phyloP scores from a whole-genome alignment of 2,888 invertebrate genomes.

The Lymantria monacha region DNA sequence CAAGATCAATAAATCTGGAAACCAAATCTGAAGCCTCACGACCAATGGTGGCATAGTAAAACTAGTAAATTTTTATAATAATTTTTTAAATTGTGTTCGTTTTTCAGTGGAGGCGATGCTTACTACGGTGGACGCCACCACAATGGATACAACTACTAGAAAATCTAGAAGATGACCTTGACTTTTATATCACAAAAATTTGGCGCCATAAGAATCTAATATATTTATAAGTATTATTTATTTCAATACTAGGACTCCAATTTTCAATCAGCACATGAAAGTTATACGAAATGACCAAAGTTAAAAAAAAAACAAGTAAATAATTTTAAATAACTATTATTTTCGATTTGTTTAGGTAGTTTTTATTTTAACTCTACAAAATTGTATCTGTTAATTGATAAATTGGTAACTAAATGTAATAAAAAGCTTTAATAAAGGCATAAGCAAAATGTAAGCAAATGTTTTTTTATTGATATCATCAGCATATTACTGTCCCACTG shows the following conservation, averaged over 20 bases:
- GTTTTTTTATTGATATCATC: not conserved
- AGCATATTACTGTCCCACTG: no score
- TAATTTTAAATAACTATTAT: no score
- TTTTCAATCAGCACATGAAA: no score
- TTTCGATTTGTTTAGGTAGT: no score
- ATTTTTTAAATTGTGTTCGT: slow-evolving; percentile 2
- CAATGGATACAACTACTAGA: slow-evolving; percentile 40
- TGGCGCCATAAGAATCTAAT: not conserved
- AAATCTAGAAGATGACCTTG: not conserved
- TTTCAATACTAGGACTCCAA: slow-evolving; percentile 17
- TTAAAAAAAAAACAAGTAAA: no score
- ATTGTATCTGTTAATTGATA: no score
- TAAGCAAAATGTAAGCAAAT: slow-evolving; percentile 4
- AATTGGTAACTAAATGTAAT: slow-evolving; percentile 16
- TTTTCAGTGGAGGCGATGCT: slow-evolving; percentile 47
- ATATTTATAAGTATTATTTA: slow-evolving; percentile 27
- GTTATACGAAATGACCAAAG: no score
- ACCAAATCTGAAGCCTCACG: no score
- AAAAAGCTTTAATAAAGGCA: slow-evolving; percentile 37
- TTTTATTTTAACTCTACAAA: no score
- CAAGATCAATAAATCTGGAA: no score
- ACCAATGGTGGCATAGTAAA: no score
- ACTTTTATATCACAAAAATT: not conserved
- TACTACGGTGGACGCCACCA: slow-evolving; percentile 49
- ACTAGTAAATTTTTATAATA: no score